Evolutionary conservation across 2,888 invertebrate species (phyloP), one percentile per base, ranked within the genome.

Genomic region (Netelia fuscicornis): DNA sequence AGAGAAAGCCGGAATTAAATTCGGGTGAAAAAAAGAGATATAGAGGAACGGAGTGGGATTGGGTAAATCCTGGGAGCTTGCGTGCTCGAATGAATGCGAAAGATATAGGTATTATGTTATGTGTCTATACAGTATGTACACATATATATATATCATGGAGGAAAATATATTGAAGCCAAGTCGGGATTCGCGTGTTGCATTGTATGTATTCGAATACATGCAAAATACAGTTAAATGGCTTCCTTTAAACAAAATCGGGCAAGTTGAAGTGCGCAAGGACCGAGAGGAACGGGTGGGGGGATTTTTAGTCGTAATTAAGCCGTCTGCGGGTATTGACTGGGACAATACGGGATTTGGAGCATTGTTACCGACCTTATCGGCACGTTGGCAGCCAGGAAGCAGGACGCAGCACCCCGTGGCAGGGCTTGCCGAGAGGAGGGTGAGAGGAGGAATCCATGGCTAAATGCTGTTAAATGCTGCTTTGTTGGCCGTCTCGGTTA

Each of bases 261-360:
- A 62, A 54, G 80, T 76, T 48, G 60, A 54, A 76, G 30, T 52
- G 77, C 23, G 64, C 2, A 48, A 42, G 56, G 52, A 56, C 2
- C 20, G 58, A 42, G 56, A 42, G 58, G 44, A 10, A 52, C 48
- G 70, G 60, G 65, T 74, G 44, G 74, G 80, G 80, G 84, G 87
- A 90, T 89, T 91, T 92, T 91, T 91, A 90, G 81, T 88, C 90
- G 89, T 91, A 92, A 92, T 92, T 92, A 91, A 92, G 90, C 90
- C 89, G 88, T 87, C 87, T 90, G 88, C 85, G 87, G 88, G 86
- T 89, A 91, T 90, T 89, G 91, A 90, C 84, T 84, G 81, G 89
- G 90, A 92, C 91, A 92, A 92, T 92, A 89, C 89, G 87, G 91
- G 92, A 92, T 91, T 92, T 91, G 87, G 90, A 86, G 91, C 90